Evolutionary conservation across 92 coral and sea anemone genomes (phyloP), one percentile per base, ranked within the genome.

Genomic region (Epizoanthus scotinus): DNA sequence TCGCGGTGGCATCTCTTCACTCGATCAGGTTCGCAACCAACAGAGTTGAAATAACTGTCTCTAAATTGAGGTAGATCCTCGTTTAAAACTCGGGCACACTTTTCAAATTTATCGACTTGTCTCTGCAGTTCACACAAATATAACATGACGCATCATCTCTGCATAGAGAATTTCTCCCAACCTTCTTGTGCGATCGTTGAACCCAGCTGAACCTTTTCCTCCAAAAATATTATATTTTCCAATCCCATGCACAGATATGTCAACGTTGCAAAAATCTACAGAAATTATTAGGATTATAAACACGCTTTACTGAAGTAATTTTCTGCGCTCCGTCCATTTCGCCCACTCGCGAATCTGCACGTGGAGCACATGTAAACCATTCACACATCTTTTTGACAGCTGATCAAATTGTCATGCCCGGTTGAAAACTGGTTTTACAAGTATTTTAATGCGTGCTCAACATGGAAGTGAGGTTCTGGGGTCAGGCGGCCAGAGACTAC

Each of bases 1-100:
- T 67, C 71, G 71, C 71, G 50, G 71, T 67, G 52, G 71, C 71
- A 31, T 67, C 71, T 67, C 71, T 67, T 67, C 71, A 67, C 71
- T n/a, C 71, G 71, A 67, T 36, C 71, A 25, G 19, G 10, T 19
- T 1, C 10, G 10, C 26, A 9, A 27, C 10, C 38, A 19, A 62
- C 67, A 62, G 67, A 25, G 36, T 17, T 62, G 8, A 62, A 25
- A 26, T 26, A 62, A 62, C 67, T 62, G 36, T 18, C 67, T 25
- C 15, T 62, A 27, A 62, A 62, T n/a, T 12, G 36, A n/a, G 50
- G 71, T 0, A 66, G 71, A 34, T 66, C 71, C 71, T 67, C 71
- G 8, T 67, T 67, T 67, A 62, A 26, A 25, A 62, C 40, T 62
- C 8, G 9, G 19, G 36, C 36, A 62, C 40, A 62, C 20, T 62